Percentiles rank a stretch among this genome's conserved stretches.
Evolutionary conservation across 2,888 invertebrate genomes (phyloP).

Genomic region (Heliconius erato): DNA sequence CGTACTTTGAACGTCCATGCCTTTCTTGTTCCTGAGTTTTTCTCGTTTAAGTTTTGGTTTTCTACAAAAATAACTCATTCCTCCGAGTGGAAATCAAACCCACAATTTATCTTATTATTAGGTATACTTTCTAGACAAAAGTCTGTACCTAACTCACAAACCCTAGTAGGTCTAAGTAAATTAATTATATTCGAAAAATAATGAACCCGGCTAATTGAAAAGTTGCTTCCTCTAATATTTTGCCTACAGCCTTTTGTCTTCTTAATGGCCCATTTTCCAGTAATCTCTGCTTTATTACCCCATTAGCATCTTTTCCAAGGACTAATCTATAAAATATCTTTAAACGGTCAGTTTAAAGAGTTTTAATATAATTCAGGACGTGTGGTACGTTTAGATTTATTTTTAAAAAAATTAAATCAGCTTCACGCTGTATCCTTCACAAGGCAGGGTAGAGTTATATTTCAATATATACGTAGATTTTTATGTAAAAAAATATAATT

Average conservation of each 20-base stretch:
- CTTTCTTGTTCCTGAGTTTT: too few species aligned
- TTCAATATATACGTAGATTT: too few species aligned
- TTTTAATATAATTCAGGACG: background rate
- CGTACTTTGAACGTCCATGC: too few species aligned
- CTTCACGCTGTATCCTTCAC: too few species aligned
- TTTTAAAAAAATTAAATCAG: background rate
- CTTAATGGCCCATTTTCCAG: conserved; percentile 53
- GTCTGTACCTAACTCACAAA: background rate
- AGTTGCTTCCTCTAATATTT: conserved; percentile 48
- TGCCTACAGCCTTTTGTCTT: conserved; percentile 51
- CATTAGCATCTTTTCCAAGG: conserved; percentile 52
- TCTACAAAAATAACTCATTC: too few species aligned
- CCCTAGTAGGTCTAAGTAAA: background rate
- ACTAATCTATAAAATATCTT: conserved; percentile 47
- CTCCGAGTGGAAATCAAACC: too few species aligned
- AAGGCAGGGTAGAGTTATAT: background rate
- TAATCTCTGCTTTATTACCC: conserved; percentile 52
- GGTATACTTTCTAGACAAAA: background rate
- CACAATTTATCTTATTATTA: background rate
- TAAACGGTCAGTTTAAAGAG: conserved; percentile 27
- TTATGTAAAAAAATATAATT: too few species aligned
- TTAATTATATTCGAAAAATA: conserved; percentile 29
- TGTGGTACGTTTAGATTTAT: background rate
- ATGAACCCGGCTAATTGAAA: conserved; percentile 40
- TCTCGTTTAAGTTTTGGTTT: too few species aligned